Evolutionary conservation across 2,113 vertebrate genomes (phyloP).

Genomic region (Bujurquina vittata): DNA sequence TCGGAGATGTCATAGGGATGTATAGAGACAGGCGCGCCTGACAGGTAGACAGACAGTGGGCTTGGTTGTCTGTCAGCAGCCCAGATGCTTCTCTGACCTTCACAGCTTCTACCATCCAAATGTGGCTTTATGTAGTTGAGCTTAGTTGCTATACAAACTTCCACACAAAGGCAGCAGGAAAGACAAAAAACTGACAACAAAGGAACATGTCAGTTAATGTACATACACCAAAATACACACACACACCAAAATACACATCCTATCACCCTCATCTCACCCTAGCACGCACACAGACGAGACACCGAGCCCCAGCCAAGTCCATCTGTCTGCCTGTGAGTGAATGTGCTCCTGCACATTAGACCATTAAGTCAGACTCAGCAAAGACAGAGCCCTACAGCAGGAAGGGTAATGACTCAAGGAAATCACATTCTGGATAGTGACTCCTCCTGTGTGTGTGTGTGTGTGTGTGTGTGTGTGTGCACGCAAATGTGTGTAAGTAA

Average conservation of each 20-base stretch:
- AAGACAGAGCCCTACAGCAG: conserved; percentile 16
- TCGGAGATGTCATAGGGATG: conserved; percentile 26
- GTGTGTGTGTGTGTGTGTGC: neutral
- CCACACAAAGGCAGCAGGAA: neutral
- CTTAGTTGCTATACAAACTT: neutral
- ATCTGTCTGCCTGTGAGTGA: conserved; percentile 35
- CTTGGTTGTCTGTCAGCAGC: conserved; percentile 21
- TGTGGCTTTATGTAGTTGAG: neutral
- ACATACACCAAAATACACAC: neutral
- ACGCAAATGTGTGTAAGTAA: neutral
- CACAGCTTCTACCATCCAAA: neutral
- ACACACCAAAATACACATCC: neutral
- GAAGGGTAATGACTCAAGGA: conserved; percentile 43
- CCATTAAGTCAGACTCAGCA: conserved; percentile 46
- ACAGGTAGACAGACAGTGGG: conserved; percentile 27
- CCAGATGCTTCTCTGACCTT: conserved; percentile 29
- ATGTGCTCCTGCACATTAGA: conserved; percentile 11
- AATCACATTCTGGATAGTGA: conserved; percentile 33
- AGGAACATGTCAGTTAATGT: neutral
- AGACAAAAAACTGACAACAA: neutral
- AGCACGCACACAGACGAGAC: conserved; percentile 10
- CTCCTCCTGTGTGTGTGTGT: neutral
- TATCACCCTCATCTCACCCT: neutral
- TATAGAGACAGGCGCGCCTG: neutral
- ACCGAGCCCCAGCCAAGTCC: conserved; percentile 10